Evolutionary conservation across 2,888 invertebrate species (phyloP), one percentile per base, ranked within the genome.

Genomic region (Meganola albula): DNA sequence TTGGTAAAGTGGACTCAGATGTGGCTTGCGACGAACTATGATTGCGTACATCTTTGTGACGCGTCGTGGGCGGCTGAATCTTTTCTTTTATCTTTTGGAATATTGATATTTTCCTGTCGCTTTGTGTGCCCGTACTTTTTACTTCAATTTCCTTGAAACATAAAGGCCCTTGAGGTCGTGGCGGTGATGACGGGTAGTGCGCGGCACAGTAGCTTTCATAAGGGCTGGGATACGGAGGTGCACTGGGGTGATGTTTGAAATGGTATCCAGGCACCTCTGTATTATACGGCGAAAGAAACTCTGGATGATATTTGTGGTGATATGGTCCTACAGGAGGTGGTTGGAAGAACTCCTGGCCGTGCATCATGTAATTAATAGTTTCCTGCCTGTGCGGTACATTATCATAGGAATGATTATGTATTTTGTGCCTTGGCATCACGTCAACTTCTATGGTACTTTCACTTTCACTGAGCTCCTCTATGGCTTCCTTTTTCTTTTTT

Each of bases 111-210:
- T 74, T 79, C 20, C 67, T 69, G 13, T 77, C 77, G 49, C 82
- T 83, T 39, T 85, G 84, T 1, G 77, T 80, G 3, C 66, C 78
- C 21, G 64, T 74, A 42, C 75, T 84, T 48, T 76, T 82, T 1
- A 84, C 79, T 67, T 84, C 84, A 26, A 84, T 66, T 51, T 84
- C 82, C 45, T 76, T 80, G 1, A 84, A 48, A 37, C 82, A 82
- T 0, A 83, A 43, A 2, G 80, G 80, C 6, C 70, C 62, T 50
- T 73, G 76, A 10, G 65, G 57, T 10, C 33, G 40, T 10, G 14
- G 33, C 7, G 56, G 66, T 18, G 51, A 40, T 20, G 53, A 59
- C 9, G 47, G 48, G 38, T 54, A 65, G 10, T 20, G 28, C 18
- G 41, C 49, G 11, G 59, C 58, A 38, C 56, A 62, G 5, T 56